These are phyloP conservation scores for Rhynchomys soricoides DNA, from an alignment of 2,113 vertebrate species.

Conservation along the genomic window DNA sequence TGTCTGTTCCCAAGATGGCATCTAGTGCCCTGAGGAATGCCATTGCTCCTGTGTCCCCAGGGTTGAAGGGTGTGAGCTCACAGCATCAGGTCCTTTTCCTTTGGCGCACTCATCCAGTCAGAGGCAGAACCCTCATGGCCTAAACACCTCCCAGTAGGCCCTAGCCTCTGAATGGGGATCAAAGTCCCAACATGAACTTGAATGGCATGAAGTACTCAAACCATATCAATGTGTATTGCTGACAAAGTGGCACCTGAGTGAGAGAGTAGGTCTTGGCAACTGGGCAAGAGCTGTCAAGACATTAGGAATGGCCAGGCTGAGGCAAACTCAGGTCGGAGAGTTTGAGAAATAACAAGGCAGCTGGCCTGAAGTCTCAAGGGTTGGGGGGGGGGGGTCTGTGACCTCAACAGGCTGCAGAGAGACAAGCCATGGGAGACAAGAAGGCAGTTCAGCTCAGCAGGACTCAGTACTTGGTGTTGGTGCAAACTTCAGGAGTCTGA, in stretches of 20 bases:
- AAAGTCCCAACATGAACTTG: neutral
- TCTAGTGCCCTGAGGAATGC: neutral
- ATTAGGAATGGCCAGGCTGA: neutral
- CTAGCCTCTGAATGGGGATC: neutral
- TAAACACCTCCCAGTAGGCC: neutral
- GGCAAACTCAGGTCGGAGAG: too few relatives aligned
- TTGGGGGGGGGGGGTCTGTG: neutral
- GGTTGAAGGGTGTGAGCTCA: neutral
- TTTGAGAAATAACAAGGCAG: neutral
- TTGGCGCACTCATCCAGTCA: neutral
- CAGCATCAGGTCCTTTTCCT: neutral
- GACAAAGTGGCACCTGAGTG: neutral
- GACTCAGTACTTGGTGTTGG: neutral
- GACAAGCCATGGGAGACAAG: neutral
- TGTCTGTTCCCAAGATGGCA: neutral
- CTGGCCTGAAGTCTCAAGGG: neutral
- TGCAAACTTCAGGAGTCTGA: neutral
- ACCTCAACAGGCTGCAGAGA: neutral
- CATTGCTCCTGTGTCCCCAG: neutral
- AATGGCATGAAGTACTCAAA: neutral
- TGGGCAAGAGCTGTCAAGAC: neutral
- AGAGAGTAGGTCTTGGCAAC: neutral
- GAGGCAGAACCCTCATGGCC: neutral
- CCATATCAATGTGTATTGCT: neutral
- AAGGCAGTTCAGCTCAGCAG: neutral